These are phyloP conservation scores for Aphidius ervi DNA, from an alignment of 1,140 invertebrate species.

Conservation along the genomic window DNA sequence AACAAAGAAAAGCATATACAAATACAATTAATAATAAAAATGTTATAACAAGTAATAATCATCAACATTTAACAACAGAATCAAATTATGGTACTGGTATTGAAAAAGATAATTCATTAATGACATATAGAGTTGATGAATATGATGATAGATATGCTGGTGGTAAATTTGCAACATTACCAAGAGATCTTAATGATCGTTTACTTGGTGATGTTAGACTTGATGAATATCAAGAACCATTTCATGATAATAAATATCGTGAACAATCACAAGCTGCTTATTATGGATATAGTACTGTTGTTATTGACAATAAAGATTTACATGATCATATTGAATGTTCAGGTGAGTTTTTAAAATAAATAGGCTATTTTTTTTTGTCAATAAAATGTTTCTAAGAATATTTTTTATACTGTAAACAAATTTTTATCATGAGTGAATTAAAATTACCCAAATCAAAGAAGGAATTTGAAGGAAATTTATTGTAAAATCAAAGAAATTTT, in stretches of 20 bases:
- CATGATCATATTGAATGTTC: constrained; percentile 53
- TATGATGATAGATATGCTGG: constrained; percentile 48
- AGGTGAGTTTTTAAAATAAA: constrained; percentile 28
- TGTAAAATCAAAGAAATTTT: too few relatives aligned
- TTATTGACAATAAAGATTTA: constrained; percentile 54
- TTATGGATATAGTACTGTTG: constrained; percentile 56
- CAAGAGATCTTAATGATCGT: constrained; percentile 49
- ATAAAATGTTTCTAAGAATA: not conserved
- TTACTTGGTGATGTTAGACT: constrained; percentile 48
- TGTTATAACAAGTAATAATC: constrained; percentile 45
- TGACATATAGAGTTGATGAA: constrained; percentile 51
- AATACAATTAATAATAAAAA: constrained; percentile 52
- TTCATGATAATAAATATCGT: constrained; percentile 52
- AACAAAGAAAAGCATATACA: constrained; percentile 57
- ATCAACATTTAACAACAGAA: constrained; percentile 49
- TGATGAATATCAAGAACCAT: constrained; percentile 57
- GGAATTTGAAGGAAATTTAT: too few relatives aligned
- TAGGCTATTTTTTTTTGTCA: not conserved
- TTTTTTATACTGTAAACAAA: too few relatives aligned
- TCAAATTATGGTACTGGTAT: constrained; percentile 47
- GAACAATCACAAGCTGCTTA: constrained; percentile 52
- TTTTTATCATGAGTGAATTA: constrained; percentile 1
- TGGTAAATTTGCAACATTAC: constrained; percentile 47
- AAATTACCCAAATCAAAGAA: not conserved
- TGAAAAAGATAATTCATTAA: constrained; percentile 49